Base-by-base conservation (phyloP, 1,140 invertebrate species). In the Penaeus chinensis region DNA sequence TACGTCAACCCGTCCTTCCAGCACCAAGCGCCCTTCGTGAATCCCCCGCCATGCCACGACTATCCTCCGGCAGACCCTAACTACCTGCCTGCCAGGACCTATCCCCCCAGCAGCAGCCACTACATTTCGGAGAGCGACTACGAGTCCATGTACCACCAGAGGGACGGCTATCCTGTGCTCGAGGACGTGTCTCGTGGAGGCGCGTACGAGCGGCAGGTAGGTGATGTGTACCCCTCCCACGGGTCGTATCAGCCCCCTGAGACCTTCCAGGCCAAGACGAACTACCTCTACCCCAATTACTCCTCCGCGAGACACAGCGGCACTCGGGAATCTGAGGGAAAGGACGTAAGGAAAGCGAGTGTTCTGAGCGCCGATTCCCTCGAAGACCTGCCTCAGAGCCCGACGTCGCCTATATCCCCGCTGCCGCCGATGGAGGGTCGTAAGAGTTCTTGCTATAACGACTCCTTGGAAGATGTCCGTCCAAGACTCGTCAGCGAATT, bases 361-460 rank as follows among this genome's bases (percentile, higher is more conserved):
- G 90, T 90, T 24, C 85, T 90, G 62, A 90, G 90, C 66, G 90
- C 90, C 24, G 90, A 90, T 74, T 90, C 90, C 22, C 78, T 90
- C n/a, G 90, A 90, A 65, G 88, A 90, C 74, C 77, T 89, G 47
- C 83, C 89, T 27, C 54, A 80, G 20, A 87, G 85, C 24, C 88
- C 84, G 11, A 78, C 37, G 63, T 85, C 83, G 2, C 82, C 85
- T 10, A 18, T 84, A 27, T 89, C 87, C n/a, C 89, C 88, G 11
- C 77, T 47, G 71, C 63, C 62, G 2, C 85, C 77, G 37, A 69
- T 81, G 13, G 79, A 79, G 62, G 81, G 74, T 5, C 89, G 84
- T 61, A 85, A 79, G 74, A 86, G 74, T 71, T 54, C 47, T 63
- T 83, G 85, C 66, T 82, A 89, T 65, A 79, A 89, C 32, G 82